Base-by-base conservation (phyloP, 2,113 vertebrate genomes). In the Camarhynchus parvulus region DNA sequence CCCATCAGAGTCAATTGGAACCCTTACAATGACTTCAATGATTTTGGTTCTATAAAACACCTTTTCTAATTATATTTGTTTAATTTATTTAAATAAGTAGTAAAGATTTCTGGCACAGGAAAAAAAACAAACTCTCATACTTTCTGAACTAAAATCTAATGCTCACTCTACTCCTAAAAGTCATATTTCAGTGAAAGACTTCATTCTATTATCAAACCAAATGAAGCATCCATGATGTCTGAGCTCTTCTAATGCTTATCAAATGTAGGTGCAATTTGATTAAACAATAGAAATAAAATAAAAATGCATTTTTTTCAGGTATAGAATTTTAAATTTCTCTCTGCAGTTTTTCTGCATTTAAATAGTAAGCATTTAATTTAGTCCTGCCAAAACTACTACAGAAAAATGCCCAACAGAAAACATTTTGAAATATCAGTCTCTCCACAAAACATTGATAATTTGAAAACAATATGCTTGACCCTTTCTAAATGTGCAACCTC, bases 401-500 rank as follows among this genome's bases (percentile, higher is more conserved):
- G 28, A 55, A 85, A 91, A 91, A 25, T 9, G 10, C 30, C 59
- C 55, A 37, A 35, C 28, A 66, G 56, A 55, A 78, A 77, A 52
- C 1, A 59, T 11, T n/a, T 44, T 53, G 18, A 88, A 93, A 90
- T 83, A 46, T 31, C 50, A 80, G 1, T 74, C 50, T 80, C 68
- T 90, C 68, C 53, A 76, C 61, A 90, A 93, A 94, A 74, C 75
- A 84, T 5, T 52, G 46, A 70, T 56, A 72, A 86, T 96, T 88
- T 94, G 67, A 86, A 95, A 91, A 95, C 82, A 90, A 52, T 86
- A 56, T 88, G 75, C 68, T 39, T 92, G 79, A 80, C 58, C 78
- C 93, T 94, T 89, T 93, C 82, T 83, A 77, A 83, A 90, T 70
- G 61, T 85, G 41, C 79, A 74, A 63, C 70, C 41, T 90, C 88